Conservation (phyloP, 2,888 invertebrate species). For the Rosalia funebris region DNA sequence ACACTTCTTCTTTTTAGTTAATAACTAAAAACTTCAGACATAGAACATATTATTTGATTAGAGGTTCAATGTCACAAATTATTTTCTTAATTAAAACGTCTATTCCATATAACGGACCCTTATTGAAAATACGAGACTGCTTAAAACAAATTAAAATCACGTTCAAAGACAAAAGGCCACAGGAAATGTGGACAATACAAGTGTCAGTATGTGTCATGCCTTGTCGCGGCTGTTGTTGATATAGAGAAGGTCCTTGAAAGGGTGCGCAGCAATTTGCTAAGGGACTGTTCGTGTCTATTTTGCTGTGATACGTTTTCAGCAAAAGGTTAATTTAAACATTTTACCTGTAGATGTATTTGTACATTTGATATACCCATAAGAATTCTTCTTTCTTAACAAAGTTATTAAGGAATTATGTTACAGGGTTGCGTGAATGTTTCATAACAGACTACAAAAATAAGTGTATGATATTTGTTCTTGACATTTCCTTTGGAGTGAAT, state of each 20-base stretch:
- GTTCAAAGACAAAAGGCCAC: conserved; percentile 56
- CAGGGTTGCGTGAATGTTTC: no score
- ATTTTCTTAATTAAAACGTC: conserved; percentile 21
- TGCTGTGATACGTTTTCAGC: conserved; percentile 50
- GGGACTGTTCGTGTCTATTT: conserved; percentile 38
- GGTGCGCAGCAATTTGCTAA: conserved; percentile 10
- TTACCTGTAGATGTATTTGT: conserved; percentile 16
- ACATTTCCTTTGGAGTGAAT: no score
- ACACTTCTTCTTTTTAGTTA: no score
- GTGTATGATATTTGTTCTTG: no score
- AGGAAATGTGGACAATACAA: conserved; percentile 55
- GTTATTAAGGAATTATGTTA: no score
- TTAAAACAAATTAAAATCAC: conserved; percentile 56
- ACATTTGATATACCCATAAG: no score
- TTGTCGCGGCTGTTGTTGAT: conserved; percentile 29
- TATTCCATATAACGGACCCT: background rate
- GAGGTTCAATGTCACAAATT: background rate
- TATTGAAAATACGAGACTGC: conserved; percentile 25
- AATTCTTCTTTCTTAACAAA: no score
- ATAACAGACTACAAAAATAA: no score
- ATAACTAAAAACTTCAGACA: no score
- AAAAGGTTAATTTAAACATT: conserved; percentile 41
- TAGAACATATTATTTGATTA: no score
- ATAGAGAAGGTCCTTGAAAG: conserved; percentile 12
- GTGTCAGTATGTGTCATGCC: conserved; percentile 56